Conservation (phyloP, 2,797 vertebrate genomes). For the Pangasius krempfi region DNA sequence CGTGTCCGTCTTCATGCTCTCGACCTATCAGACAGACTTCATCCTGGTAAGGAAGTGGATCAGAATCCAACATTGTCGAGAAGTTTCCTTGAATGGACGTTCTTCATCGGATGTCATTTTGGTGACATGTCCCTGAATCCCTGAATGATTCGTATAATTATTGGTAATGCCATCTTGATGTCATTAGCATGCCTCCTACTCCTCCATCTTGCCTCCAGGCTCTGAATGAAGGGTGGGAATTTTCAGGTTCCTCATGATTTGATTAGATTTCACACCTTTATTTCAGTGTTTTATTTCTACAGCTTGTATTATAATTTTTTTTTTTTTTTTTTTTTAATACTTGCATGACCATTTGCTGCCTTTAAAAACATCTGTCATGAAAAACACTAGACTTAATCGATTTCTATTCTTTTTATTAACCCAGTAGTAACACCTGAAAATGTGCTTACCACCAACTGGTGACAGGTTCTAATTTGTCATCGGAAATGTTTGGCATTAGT, state of each 20-base stretch:
- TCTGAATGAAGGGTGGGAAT: neutral
- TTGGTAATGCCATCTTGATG: neutral
- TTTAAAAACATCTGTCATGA: neutral
- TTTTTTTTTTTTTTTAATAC: neutral
- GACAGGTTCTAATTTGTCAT: neutral
- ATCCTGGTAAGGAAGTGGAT: slow-evolving; percentile 83
- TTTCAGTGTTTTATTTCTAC: neutral
- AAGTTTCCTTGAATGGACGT: neutral
- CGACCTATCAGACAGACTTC: slow-evolving; percentile 97
- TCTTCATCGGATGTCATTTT: neutral
- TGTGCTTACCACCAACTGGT: neutral
- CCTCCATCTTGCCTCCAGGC: neutral
- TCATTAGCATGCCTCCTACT: neutral
- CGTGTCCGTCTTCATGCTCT: slow-evolving; percentile 96
- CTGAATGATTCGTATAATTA: neutral
- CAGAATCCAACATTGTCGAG: neutral
- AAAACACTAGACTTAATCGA: neutral
- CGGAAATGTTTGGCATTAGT: neutral
- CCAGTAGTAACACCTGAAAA: neutral
- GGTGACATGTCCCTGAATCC: neutral
- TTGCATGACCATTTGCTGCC: neutral
- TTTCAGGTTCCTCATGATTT: neutral
- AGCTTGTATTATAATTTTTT: neutral
- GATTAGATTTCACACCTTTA: neutral
- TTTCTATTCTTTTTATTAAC: neutral